Evolutionary conservation across 2,113 vertebrate genomes (phyloP).

Genomic region (Pterophyllum scalare): DNA sequence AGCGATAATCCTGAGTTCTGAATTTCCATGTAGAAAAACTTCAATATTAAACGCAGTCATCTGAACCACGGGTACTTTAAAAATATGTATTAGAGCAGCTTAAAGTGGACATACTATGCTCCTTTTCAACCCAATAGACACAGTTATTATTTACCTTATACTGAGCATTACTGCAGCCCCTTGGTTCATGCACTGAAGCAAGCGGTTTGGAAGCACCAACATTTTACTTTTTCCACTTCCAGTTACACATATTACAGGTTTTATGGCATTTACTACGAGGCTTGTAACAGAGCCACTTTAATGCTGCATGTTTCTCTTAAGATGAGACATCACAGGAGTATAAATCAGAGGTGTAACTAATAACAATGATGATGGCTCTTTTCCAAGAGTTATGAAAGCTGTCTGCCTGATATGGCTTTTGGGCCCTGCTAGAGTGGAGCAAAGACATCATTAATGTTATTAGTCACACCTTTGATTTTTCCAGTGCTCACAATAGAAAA

Average conservation of each 20-base stretch:
- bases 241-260: not conserved
- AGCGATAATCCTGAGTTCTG: not conserved
- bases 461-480: not conserved
- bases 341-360: constrained; percentile 1
- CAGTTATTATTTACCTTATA: not conserved
- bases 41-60: not conserved
- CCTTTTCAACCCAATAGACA: no score
- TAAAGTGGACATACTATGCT: not conserved
- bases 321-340: not conserved
- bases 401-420: constrained; percentile 2
- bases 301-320: not conserved
- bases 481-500: not conserved
- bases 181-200: fast-evolving
- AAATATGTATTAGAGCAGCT: not conserved
- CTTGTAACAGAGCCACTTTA: not conserved
- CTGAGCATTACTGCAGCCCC: not conserved
- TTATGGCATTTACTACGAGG: not conserved
- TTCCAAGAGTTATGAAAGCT: not conserved
- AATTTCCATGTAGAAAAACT: not conserved
- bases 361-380: constrained; percentile 18
- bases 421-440: not conserved
- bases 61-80: not conserved
- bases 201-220: no score
- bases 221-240: no score
- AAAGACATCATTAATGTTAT: constrained; percentile 18